These are phyloP conservation scores for Anthonomus grandis DNA, from an alignment of 1,140 invertebrate species.

Conservation along the genomic window DNA sequence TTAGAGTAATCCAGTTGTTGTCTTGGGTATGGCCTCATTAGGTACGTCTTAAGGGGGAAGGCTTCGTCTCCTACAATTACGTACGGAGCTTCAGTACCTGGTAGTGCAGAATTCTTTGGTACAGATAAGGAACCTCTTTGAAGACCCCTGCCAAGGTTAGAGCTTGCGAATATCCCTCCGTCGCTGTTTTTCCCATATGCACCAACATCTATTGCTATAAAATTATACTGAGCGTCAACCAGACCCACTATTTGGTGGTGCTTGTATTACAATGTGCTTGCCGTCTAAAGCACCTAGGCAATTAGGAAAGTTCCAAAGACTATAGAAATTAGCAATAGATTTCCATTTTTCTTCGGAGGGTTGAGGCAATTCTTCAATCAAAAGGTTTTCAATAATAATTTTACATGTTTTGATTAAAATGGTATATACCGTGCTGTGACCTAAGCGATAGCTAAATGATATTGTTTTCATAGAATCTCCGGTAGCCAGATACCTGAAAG, in stretches of 20 bases:
- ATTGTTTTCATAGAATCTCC: not conserved
- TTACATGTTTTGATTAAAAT: too few relatives aligned
- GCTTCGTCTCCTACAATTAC: conserved; percentile 16
- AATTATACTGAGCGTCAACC: conserved; percentile 45
- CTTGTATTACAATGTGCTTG: too few relatives aligned
- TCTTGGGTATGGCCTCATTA: conserved; percentile 18
- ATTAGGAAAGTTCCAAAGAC: too few relatives aligned
- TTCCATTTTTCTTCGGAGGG: too few relatives aligned
- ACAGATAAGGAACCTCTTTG: conserved; percentile 6
- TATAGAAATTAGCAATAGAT: too few relatives aligned
- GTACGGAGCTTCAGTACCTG: conserved; percentile 1
- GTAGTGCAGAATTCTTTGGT: not conserved
- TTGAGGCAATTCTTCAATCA: too few relatives aligned
- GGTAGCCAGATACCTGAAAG: conserved; percentile 27
- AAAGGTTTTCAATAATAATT: not conserved
- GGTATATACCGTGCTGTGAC: too few relatives aligned
- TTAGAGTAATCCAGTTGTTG: conserved; percentile 1
- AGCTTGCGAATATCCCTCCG: conserved; percentile 22
- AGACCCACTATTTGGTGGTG: too few relatives aligned
- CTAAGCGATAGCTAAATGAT: too few relatives aligned
- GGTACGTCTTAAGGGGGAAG: conserved; percentile 6
- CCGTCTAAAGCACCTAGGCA: too few relatives aligned
- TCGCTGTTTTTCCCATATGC: conserved; percentile 46
- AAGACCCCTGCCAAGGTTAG: not conserved
- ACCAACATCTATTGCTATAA: conserved; percentile 47